phyloP scores from a whole-genome alignment of 2,797 vertebrate genomes.

The Poecilia wingei region DNA sequence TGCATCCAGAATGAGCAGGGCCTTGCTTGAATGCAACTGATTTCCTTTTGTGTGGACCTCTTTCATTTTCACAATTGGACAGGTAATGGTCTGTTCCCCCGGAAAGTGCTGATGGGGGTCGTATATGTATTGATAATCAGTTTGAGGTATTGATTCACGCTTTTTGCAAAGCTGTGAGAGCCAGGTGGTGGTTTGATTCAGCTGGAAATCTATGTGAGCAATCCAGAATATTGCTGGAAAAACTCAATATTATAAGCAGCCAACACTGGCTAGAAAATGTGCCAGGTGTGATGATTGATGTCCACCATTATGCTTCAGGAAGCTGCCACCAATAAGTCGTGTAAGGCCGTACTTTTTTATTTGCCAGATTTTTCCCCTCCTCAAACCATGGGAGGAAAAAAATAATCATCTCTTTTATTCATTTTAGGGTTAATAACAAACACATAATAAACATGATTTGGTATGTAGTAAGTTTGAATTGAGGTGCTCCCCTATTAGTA shows the following conservation, averaged over 20 bases:
- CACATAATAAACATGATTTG: background rate
- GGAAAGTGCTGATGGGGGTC: conserved; percentile 26
- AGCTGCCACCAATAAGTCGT: background rate
- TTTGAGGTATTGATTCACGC: conserved; percentile 23
- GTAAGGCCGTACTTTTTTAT: background rate
- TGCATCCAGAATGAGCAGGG: conserved; percentile 68
- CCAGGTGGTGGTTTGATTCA: conserved; percentile 13
- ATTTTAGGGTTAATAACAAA: background rate
- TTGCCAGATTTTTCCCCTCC: background rate
- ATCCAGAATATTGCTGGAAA: conserved; percentile 14
- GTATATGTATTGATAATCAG: conserved; percentile 38
- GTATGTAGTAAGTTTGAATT: background rate
- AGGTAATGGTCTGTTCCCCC: conserved; percentile 30
- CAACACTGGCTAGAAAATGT: background rate
- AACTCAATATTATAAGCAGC: background rate
- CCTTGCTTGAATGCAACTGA: conserved; percentile 36
- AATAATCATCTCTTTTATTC: background rate
- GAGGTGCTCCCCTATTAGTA: background rate
- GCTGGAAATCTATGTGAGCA: conserved; percentile 30
- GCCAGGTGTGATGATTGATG: background rate
- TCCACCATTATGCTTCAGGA: background rate
- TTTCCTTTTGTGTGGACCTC: conserved; percentile 40
- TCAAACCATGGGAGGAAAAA: background rate
- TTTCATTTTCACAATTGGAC: conserved; percentile 38
- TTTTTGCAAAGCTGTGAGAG: background rate